Conservation (phyloP, 2,113 vertebrate genomes). For the Neolamprologus sp. region DNA sequence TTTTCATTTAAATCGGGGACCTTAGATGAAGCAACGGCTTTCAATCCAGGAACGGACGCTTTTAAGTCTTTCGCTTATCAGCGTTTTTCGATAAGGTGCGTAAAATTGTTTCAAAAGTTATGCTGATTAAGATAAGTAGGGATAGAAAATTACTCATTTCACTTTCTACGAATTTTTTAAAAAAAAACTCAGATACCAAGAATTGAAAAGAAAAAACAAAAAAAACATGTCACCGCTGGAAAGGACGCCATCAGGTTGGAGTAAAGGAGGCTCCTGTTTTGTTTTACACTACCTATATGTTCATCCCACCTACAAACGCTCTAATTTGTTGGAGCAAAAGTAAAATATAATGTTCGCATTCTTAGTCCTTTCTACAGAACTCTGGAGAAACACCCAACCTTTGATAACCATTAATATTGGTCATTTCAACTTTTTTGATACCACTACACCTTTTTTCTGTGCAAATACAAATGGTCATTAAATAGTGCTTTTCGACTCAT, state of each 20-base stretch:
- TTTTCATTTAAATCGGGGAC: conserved; percentile 22
- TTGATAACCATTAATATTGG: background rate
- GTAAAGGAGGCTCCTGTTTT: background rate
- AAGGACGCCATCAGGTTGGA: background rate
- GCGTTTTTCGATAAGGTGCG: conserved; percentile 6
- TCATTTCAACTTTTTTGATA: background rate
- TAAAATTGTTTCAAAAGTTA: conserved; percentile 10
- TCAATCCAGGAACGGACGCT: background rate
- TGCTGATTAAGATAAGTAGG: background rate
- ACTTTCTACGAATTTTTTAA: fast-evolving
- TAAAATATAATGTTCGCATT: background rate
- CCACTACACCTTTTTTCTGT: background rate
- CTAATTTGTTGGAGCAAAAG: background rate
- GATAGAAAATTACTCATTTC: background rate
- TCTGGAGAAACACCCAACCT: background rate
- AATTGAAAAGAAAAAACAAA: background rate
- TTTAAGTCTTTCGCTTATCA: conserved; percentile 22
- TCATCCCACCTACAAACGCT: background rate
- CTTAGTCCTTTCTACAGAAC: background rate
- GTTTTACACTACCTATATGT: background rate
- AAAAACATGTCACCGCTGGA: background rate
- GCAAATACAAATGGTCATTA: background rate
- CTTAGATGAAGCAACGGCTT: background rate
- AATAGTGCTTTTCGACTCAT: background rate
- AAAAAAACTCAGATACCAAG: background rate